phyloP scores from a whole-genome alignment of 2,888 invertebrate genomes.

The Lasius fuliginosus region DNA sequence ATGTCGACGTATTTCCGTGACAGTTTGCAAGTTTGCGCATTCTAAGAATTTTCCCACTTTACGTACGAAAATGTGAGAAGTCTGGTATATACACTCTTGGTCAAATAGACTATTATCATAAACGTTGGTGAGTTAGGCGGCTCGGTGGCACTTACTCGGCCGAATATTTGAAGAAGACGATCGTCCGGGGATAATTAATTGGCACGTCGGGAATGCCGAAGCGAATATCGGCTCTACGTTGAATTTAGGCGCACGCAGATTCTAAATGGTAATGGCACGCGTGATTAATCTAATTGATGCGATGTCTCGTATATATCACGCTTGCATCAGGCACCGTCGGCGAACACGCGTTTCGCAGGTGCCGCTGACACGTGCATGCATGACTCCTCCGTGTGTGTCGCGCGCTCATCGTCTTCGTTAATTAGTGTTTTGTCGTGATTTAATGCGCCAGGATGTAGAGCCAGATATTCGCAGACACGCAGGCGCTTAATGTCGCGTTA shows the following conservation, averaged over 20 bases:
- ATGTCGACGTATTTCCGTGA: background rate
- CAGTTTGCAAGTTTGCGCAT: background rate
- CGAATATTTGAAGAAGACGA: conserved; percentile 41
- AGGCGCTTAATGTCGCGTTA: conserved; percentile 20
- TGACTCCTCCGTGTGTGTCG: conserved; percentile 54
- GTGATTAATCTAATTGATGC: conserved; percentile 85
- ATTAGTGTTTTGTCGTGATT: conserved; percentile 80
- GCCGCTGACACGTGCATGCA: conserved; percentile 77
- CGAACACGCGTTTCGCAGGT: conserved; percentile 78
- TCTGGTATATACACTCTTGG: background rate
- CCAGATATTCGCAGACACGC: conserved; percentile 5
- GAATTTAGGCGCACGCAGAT: conserved; percentile 72
- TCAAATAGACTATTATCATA: conserved; percentile 27
- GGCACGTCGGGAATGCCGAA: conserved; percentile 72
- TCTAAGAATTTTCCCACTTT: background rate
- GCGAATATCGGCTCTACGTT: conserved; percentile 67
- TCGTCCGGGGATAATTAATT: conserved; percentile 74
- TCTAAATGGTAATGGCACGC: conserved; percentile 80
- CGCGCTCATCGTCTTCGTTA: conserved; percentile 81
- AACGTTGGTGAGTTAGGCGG: conserved; percentile 5
- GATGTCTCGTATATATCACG: conserved; percentile 71
- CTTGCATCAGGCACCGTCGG: conserved; percentile 63
- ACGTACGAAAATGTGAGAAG: background rate
- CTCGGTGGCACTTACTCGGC: background rate
- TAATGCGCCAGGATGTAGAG: conserved; percentile 55